A percentile compares a stretch with the other conserved stretches of the same genome.
Conservation (phyloP, 1,140 invertebrate species). For the Monomorium pharaonis region DNA sequence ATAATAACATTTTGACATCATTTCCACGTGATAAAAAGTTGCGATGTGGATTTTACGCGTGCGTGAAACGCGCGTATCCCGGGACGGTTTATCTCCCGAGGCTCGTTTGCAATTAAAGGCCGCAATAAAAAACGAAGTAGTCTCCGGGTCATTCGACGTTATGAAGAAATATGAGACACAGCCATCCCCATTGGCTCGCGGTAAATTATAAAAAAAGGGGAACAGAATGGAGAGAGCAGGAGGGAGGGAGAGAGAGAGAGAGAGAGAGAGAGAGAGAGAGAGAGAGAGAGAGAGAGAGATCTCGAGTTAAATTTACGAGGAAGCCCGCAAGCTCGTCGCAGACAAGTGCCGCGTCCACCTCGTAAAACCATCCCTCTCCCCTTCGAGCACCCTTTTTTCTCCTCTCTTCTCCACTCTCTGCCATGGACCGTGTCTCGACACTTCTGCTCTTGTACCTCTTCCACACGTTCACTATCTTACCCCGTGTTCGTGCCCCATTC, state of each 20-base stretch:
- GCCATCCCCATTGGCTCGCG: conserved; percentile 49
- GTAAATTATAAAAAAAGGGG: conserved; percentile 69
- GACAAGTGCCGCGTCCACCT: conserved; percentile 72
- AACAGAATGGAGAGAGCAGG: conserved; percentile 7
- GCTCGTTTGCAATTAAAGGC: conserved; percentile 45
- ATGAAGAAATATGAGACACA: conserved; percentile 67
- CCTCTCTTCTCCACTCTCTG: conserved; percentile 2
- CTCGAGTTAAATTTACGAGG: conserved; percentile 70
- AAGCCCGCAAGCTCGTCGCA: conserved; percentile 65
- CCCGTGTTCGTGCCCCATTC: not conserved
- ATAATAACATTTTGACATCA: not conserved
- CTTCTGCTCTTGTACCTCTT: conserved; percentile 14
- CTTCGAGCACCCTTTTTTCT: not conserved
- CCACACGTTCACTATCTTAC: not conserved
- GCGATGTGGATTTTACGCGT: not conserved
- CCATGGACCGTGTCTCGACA: conserved; percentile 12
- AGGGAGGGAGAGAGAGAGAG: not conserved
- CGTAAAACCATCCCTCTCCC: conserved; percentile 62
- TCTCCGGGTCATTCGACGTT: conserved; percentile 51
- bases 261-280: conserved; percentile 44
- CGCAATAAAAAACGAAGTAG: conserved; percentile 24
- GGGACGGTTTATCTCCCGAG: conserved; percentile 25
- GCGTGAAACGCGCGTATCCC: not conserved
- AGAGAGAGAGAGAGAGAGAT: conserved; percentile 47
- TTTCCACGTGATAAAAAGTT: not conserved